Evolutionary conservation across 2,797 vertebrate genomes (phyloP), one percentile per base, ranked within the genome.

Genomic region (Gymnothorax reevesii): DNA sequence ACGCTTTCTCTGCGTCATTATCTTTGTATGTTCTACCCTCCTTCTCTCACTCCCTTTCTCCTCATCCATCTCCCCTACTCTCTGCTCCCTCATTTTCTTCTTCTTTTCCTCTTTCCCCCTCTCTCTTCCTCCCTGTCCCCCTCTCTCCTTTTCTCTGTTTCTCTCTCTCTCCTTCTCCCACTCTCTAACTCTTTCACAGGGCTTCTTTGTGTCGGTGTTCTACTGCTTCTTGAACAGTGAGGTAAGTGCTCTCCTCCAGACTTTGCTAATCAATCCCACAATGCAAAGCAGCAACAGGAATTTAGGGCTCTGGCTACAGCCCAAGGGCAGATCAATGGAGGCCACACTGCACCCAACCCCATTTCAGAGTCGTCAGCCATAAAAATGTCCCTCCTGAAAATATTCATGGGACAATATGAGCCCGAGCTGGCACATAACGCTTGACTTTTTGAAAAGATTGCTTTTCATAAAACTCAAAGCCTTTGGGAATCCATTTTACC

Each of bases 161-260:
- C 27, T n/a, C 20, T 77, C 9, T 79, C 49, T 9, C n/a, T 27
- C 4, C 1, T 33, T 42, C 33, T 49, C 52, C 13, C 5, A 25
- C 5, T 55, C 22, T 84, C 25, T 80, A 83, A 59, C 60, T 71
- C 55, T 10, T 17, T 20, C 33, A 54, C 94, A 99, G 98, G 98
- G 98, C 64, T 99, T 99, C 94, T 99, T 99, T 0, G 98, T 99
- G 86, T 99, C 98, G 0, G 98, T 99, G 83, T 99, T 99, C 94
- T 99, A 99, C 95, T 99, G 98, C 94, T 99, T 99, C 95, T 94
- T 99, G 92, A 99, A 99, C 94, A 98, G 98, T 0, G 98, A 99
- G 97, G 98, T 99, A 94, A 97, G 98, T 84, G 80, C 57, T 7
- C 49, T 54, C 69, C n/a, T 84, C 66, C 57, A 49, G 25, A 49